These are phyloP conservation scores for Aulostomus chinensis DNA, from an alignment of 2,797 vertebrate species.

Conservation along the genomic window DNA sequence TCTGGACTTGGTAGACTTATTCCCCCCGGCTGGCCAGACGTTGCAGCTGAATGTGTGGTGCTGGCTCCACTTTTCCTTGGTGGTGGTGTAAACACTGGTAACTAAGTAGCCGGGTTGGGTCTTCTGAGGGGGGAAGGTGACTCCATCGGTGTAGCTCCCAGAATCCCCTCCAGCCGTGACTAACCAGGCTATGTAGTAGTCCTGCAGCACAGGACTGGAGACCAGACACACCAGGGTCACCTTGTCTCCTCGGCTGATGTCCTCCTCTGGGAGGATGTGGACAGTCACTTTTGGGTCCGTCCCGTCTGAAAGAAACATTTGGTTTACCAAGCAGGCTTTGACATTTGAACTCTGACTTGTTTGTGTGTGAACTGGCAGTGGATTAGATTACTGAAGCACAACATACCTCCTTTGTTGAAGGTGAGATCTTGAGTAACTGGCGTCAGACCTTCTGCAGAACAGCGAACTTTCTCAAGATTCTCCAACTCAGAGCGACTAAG, in stretches of 20 bases:
- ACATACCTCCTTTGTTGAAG: slow-evolving; percentile 21
- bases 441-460: slow-evolving; percentile 1
- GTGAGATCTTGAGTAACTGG: not conserved
- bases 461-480: not conserved
- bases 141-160: rapidly evolving
- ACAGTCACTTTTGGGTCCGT: not conserved
- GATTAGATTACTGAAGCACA: not conserved
- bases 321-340: not conserved
- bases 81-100: slow-evolving; percentile 23
- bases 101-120: not conserved
- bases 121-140: not conserved
- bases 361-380: not conserved
- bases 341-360: too few relatives aligned
- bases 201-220: not conserved
- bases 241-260: rapidly evolving
- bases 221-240: slow-evolving; percentile 47
- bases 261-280: not conserved
- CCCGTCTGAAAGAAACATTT: slow-evolving; percentile 24
- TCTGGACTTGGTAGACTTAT: rapidly evolving
- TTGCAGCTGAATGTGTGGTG: rapidly evolving
- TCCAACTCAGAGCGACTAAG: rapidly evolving
- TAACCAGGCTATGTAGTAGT: slow-evolving; percentile 27
- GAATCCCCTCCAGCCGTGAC: rapidly evolving
- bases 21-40: not conserved
- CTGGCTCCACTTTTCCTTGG: not conserved